Percentiles rank a stretch among this genome's conserved stretches.
Conservation (phyloP, 2,797 vertebrate genomes). For the Sebastes iracundus region DNA sequence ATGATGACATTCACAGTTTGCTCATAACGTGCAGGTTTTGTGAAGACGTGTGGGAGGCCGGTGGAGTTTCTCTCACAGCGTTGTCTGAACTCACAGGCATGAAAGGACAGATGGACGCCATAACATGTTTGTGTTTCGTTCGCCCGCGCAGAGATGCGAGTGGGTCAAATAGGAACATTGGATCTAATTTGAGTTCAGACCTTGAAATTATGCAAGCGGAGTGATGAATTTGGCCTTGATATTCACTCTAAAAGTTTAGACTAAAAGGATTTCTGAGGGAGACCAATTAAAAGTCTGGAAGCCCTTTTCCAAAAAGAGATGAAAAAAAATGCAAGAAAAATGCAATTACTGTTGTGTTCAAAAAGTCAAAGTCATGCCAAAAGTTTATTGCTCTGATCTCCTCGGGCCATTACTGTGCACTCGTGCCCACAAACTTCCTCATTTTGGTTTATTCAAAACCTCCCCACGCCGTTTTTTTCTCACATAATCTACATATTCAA, state of each 20-base stretch:
- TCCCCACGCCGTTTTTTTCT: background rate
- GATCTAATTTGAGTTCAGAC: constrained; percentile 14
- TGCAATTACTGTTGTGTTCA: background rate
- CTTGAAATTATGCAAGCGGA: constrained; percentile 11
- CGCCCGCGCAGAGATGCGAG: background rate
- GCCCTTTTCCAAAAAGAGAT: background rate
- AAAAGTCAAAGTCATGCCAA: background rate
- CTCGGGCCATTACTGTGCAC: background rate
- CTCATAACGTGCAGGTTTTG: constrained; percentile 27
- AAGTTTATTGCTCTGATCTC: constrained; percentile 5
- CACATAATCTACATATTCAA: background rate
- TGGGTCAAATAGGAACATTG: constrained; percentile 13
- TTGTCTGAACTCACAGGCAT: background rate
- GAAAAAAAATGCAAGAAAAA: background rate
- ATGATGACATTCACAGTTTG: constrained; percentile 35
- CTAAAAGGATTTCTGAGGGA: background rate
- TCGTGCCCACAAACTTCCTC: background rate
- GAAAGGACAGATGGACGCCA: constrained; percentile 44
- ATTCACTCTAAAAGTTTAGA: background rate
- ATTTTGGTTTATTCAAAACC: constrained; percentile 25
- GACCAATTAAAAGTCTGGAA: background rate
- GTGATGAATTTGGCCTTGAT: background rate
- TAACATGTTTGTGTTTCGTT: constrained; percentile 2
- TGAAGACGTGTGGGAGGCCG: constrained; percentile 27
- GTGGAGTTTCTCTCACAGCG: constrained; percentile 21